Percentiles rank a stretch among this genome's conserved stretches.
Evolutionary conservation across 2,888 invertebrate genomes (phyloP).

Genomic region (Eilema sororculum): DNA sequence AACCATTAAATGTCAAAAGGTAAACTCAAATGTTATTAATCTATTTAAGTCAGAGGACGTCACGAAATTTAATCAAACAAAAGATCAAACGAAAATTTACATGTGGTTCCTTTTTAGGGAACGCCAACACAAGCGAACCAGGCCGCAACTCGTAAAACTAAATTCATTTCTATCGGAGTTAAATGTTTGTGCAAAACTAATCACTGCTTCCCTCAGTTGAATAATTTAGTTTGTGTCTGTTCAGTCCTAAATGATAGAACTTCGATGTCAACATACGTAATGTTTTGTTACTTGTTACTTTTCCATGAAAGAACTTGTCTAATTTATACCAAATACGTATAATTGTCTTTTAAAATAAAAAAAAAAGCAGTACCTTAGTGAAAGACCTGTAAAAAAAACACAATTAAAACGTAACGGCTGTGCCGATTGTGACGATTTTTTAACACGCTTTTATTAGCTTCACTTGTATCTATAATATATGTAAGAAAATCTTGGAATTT

Average conservation of each 20-base stretch:
- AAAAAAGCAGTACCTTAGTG: too few species aligned
- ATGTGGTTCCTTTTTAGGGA: background rate
- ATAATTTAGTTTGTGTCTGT: background rate
- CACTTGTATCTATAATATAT: too few species aligned
- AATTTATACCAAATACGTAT: too few species aligned
- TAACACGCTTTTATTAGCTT: too few species aligned
- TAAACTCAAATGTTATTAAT: background rate
- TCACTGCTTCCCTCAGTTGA: background rate
- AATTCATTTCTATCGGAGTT: constrained; percentile 18
- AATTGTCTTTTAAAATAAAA: too few species aligned
- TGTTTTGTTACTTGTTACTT: too few species aligned
- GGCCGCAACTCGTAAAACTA: constrained; percentile 10
- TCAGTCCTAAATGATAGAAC: background rate
- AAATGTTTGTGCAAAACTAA: constrained; percentile 12
- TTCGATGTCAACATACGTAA: background rate
- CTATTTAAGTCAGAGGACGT: background rate
- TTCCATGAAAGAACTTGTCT: too few species aligned
- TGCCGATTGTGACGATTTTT: too few species aligned
- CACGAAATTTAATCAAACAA: background rate
- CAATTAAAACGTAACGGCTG: too few species aligned
- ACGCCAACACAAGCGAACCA: background rate
- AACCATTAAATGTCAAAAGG: background rate
- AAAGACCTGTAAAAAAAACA: too few species aligned
- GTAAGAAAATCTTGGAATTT: too few species aligned
- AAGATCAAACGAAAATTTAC: constrained; percentile 10